Conservation (phyloP, 2,888 invertebrate genomes). For the Epiblema foenella region DNA sequence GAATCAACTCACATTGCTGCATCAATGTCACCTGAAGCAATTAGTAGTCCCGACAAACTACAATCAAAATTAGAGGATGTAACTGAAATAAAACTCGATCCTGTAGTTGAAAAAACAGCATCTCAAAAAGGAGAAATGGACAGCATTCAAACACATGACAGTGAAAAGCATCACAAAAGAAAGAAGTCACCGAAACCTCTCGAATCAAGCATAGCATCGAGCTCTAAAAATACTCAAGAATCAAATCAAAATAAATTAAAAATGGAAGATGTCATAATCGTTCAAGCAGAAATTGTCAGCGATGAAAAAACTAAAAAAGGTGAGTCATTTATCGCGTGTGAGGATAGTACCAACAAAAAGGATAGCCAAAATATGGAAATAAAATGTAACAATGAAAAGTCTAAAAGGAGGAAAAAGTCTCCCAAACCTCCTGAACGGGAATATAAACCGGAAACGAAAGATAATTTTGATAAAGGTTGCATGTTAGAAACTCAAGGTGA, state of each 20-base stretch:
- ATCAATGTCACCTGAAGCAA: not conserved
- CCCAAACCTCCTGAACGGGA: constrained; percentile 27
- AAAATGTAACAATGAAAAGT: constrained; percentile 10
- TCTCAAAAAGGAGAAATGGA: constrained; percentile 39
- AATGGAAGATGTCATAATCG: constrained; percentile 41
- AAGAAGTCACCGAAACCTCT: constrained; percentile 41
- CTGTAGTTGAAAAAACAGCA: constrained; percentile 54
- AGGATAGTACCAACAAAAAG: not conserved
- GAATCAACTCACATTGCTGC: not conserved
- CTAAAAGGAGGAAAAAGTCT: constrained; percentile 31
- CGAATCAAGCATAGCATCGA: not conserved
- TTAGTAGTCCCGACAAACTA: not conserved
- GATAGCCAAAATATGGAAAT: not conserved
- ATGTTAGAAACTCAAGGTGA: constrained; percentile 3
- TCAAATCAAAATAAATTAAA: constrained; percentile 17
- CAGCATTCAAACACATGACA: constrained; percentile 22
- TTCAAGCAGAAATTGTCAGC: constrained; percentile 34
- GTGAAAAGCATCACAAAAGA: constrained; percentile 17
- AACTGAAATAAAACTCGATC: constrained; percentile 42
- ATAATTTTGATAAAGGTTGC: not conserved
- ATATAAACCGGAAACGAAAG: constrained; percentile 3
- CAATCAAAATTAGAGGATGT: constrained; percentile 44
- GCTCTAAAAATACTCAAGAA: constrained; percentile 11
- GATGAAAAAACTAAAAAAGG: constrained; percentile 26
- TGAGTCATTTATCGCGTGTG: constrained; percentile 13